Evolutionary conservation across 2,113 vertebrate genomes (phyloP).

Genomic region (Phrynosoma blainvillii): DNA sequence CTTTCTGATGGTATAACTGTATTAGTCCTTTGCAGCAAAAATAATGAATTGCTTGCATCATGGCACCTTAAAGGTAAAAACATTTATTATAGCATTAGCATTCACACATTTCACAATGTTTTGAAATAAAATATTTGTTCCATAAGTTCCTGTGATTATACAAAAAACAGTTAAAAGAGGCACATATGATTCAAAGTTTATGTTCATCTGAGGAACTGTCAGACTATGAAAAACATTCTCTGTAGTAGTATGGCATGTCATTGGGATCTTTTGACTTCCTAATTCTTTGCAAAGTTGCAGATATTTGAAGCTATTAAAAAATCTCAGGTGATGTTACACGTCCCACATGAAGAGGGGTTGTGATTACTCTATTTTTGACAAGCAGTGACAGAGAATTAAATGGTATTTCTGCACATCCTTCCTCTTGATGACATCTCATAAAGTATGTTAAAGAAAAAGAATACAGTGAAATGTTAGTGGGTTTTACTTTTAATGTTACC

Average conservation of each 20-base stretch:
- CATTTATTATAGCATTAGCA: not conserved
- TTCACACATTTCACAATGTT: not conserved
- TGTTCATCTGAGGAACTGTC: not conserved
- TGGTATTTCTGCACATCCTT: rapidly evolving
- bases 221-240: not conserved
- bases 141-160: not conserved
- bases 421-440: not conserved
- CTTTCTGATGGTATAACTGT: not conserved
- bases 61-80: not conserved
- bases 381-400: not conserved
- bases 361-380: not conserved
- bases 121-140: not conserved
- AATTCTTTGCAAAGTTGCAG: not conserved
- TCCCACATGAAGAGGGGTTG: not conserved
- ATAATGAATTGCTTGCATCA: too few relatives aligned
- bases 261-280: not conserved
- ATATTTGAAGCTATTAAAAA: not conserved
- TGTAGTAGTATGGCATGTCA: not conserved
- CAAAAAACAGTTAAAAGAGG: not conserved
- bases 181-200: not conserved
- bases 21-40: not conserved
- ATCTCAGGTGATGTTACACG: not conserved
- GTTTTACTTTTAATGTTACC: not conserved
- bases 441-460: not conserved
- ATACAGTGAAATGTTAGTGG: not conserved